A percentile compares a stretch with the other conserved stretches of the same genome.
Evolutionary conservation across 2,113 vertebrate genomes (phyloP).

Genomic region (Chiloscyllium plagiosum): DNA sequence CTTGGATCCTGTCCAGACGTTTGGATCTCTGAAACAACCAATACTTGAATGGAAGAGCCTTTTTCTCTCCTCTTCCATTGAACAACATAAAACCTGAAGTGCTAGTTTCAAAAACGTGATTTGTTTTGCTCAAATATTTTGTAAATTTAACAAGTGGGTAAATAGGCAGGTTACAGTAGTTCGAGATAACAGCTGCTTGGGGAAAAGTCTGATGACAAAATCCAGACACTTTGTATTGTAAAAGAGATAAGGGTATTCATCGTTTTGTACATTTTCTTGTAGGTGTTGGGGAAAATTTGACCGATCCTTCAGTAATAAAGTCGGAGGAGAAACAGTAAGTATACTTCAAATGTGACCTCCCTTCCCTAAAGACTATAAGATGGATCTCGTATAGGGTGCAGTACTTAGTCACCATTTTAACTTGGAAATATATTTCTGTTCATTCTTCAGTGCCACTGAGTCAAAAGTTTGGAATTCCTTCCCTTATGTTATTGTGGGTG

Average conservation of each 20-base stretch:
- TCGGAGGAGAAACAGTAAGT: slow-evolving; percentile 92
- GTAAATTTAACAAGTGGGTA: neutral
- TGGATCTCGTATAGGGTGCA: neutral
- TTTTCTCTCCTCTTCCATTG: neutral
- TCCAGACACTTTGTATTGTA: neutral
- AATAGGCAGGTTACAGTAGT: neutral
- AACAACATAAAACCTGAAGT: neutral
- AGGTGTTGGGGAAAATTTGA: slow-evolving; percentile 96
- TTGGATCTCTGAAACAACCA: neutral
- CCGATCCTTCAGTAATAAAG: slow-evolving; percentile 96
- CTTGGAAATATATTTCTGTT: too few species aligned
- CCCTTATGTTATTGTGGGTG: too few species aligned
- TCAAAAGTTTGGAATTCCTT: too few species aligned
- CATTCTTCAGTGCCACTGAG: too few species aligned
- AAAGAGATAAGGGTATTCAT: neutral
- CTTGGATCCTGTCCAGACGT: neutral
- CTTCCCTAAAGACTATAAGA: too few species aligned
- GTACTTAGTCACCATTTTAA: too few species aligned
- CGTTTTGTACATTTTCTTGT: slow-evolving; percentile 46
- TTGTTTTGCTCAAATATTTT: neutral
- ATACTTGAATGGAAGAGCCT: neutral
- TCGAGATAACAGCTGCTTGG: neutral
- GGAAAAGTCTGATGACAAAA: neutral
- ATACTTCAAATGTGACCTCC: slow-evolving; percentile 12
- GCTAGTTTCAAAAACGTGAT: neutral